Evolutionary conservation across 2,797 vertebrate genomes (phyloP).

Genomic region (Lateolabrax maculatus): DNA sequence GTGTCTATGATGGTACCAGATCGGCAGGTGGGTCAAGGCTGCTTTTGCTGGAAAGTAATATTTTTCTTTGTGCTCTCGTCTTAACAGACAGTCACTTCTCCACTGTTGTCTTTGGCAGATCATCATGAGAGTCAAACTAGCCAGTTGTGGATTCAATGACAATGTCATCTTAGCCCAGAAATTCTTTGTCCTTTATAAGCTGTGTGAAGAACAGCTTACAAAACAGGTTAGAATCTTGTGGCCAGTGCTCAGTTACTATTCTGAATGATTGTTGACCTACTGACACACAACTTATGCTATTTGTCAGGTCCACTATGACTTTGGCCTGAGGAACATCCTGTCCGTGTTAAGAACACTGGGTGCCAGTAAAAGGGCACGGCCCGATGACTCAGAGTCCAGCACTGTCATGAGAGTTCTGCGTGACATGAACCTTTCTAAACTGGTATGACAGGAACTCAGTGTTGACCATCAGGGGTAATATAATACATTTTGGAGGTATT

Average conservation of each 20-base stretch:
- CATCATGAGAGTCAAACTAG: conserved; percentile 94
- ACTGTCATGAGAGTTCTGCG: conserved; percentile 93
- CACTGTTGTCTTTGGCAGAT: conserved; percentile 81
- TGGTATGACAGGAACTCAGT: conserved; percentile 43
- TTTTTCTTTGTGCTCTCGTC: not conserved
- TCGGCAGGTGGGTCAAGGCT: conserved; percentile 69
- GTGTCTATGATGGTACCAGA: conserved; percentile 98
- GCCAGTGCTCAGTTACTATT: not conserved
- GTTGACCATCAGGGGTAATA: not conserved
- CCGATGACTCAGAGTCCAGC: conserved; percentile 89
- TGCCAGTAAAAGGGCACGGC: conserved; percentile 89
- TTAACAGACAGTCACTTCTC: not conserved
- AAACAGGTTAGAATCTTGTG: conserved; percentile 87
- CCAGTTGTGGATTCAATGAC: conserved; percentile 92
- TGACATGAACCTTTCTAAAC: conserved; percentile 95
- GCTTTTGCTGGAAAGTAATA: not conserved
- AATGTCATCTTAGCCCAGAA: conserved; percentile 91
- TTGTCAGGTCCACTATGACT: conserved; percentile 94
- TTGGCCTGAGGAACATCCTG: conserved; percentile 93
- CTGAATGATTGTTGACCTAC: not conserved
- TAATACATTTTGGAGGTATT: not conserved
- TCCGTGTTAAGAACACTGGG: conserved; percentile 93
- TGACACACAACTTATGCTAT: conserved; percentile 6
- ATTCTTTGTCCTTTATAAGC: conserved; percentile 92
- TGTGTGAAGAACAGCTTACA: conserved; percentile 95